Evolutionary conservation across 1,140 invertebrate genomes (phyloP).

Genomic region (Rhagoletis zephyria): DNA sequence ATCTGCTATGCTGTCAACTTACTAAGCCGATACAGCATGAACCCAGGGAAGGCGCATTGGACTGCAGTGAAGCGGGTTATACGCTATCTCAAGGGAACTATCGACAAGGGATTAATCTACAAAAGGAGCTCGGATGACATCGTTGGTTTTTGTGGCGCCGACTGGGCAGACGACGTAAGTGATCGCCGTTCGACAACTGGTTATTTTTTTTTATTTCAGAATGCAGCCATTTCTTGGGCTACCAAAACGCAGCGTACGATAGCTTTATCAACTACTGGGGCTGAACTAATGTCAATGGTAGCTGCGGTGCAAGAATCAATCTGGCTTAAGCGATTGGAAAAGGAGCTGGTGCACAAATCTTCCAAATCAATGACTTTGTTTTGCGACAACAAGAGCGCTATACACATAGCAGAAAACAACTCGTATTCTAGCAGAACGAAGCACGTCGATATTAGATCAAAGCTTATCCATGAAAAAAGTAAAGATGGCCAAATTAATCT

Average conservation of each 20-base stretch:
- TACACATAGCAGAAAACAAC: constrained; percentile 55
- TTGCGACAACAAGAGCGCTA: constrained; percentile 62
- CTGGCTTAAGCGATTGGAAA: constrained; percentile 30
- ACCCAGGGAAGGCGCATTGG: not conserved
- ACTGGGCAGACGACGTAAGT: constrained; percentile 58
- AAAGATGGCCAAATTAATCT: no score
- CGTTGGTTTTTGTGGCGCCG: constrained; percentile 58
- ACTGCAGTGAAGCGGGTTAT: constrained; percentile 65
- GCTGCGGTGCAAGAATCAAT: constrained; percentile 59
- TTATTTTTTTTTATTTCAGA: constrained; percentile 64
- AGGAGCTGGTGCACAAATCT: not conserved
- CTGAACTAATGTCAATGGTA: constrained; percentile 67
- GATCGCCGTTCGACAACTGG: constrained; percentile 69
- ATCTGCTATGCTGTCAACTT: not conserved
- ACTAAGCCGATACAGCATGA: not conserved
- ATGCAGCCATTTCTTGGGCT: constrained; percentile 58
- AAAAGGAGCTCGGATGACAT: constrained; percentile 14
- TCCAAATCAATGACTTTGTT: constrained; percentile 37
- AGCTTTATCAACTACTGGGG: not conserved
- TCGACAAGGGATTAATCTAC: constrained; percentile 39
- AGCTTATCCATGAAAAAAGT: no score
- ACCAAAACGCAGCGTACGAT: constrained; percentile 15
- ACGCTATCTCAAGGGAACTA: constrained; percentile 70
- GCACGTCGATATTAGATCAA: no score
- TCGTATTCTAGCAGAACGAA: no score